These are phyloP conservation scores for Thinocorus orbignyianus DNA, from an alignment of 2,113 vertebrate genomes.

Conservation along the genomic window DNA sequence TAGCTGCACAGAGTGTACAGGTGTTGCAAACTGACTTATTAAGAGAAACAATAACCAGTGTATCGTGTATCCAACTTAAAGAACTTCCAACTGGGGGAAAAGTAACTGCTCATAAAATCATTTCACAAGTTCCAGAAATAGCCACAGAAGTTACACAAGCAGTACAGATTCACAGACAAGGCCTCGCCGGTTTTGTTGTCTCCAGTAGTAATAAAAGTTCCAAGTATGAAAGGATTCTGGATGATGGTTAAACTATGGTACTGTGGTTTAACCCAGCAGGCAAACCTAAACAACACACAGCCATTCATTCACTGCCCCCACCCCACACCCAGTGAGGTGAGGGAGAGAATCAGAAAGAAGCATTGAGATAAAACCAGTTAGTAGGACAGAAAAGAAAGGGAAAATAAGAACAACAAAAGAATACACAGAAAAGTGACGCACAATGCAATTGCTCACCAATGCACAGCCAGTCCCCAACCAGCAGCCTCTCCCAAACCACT, in stretches of 20 bases:
- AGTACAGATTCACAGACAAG: rapidly evolving
- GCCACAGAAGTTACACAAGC: neutral
- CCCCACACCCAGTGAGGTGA: too few relatives aligned
- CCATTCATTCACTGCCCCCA: neutral
- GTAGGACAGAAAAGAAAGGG: neutral
- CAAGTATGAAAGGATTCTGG: neutral
- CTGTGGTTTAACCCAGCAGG: neutral
- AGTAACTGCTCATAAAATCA: neutral
- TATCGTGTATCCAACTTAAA: neutral
- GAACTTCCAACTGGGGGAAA: neutral
- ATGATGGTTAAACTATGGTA: neutral
- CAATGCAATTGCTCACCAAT: neutral
- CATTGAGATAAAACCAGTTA: neutral
- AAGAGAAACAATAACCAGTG: neutral
- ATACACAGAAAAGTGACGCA: neutral
- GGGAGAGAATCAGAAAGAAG: neutral
- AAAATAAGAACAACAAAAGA: neutral
- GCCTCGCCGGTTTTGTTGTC: neutral
- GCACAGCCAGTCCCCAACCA: neutral
- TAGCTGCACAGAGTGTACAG: neutral
- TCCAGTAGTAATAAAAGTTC: neutral
- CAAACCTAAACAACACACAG: neutral
- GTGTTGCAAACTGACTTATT: neutral
- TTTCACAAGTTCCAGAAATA: neutral
- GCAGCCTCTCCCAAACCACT: too few relatives aligned